phyloP scores from a whole-genome alignment of 2,113 vertebrate species.

The Peromyscus maniculatus region DNA sequence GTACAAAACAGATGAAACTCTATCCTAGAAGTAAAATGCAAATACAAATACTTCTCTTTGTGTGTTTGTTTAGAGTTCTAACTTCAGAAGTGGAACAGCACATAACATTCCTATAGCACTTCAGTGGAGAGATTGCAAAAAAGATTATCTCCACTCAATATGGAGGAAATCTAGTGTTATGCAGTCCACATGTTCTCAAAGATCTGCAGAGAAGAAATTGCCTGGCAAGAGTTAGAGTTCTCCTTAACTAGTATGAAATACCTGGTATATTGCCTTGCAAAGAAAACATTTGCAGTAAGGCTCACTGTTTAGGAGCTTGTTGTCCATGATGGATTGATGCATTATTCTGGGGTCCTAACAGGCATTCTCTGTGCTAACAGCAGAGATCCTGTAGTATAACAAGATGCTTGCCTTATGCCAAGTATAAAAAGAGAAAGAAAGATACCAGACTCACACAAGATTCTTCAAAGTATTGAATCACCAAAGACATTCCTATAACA shows the following conservation, averaged over 20 bases:
- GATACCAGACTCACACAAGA: rapidly evolving
- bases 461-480: too few species aligned
- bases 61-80: neutral
- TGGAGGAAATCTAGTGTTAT: neutral
- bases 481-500: neutral
- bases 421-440: neutral
- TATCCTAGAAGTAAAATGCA: neutral
- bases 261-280: neutral
- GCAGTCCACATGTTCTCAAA: neutral
- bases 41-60: neutral
- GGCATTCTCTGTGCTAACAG: neutral
- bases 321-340: rapidly evolving
- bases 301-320: neutral
- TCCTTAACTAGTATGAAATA: neutral
- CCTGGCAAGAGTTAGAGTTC: neutral
- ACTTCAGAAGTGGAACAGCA: neutral
- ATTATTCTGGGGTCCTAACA: neutral
- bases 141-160: neutral
- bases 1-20: neutral
- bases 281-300: neutral
- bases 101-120: neutral
- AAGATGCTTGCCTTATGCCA: neutral
- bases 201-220: neutral
- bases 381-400: neutral
- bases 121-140: neutral